Base-by-base conservation (phyloP, 1,140 invertebrate species). In the Zaprionus ghesquierei region DNA sequence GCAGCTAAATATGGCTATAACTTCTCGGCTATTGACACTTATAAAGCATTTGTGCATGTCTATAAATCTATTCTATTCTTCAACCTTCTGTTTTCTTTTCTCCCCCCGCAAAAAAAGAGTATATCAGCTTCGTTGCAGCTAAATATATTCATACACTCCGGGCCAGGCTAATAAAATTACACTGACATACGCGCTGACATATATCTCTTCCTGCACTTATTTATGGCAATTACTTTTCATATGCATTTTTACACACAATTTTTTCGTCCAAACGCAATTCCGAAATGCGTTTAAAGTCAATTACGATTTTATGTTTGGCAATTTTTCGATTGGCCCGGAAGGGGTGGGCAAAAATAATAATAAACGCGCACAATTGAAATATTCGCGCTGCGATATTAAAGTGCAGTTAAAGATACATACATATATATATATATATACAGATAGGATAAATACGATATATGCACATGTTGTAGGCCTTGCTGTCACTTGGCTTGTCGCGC, bases 401-500 rank as follows among this genome's bases (percentile, higher is more conserved):
- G 61, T 72, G 59, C 54, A 85, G 63, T 41, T 53, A 15, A 27
- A 64, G 13, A 20, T 50, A 41, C 27, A 35, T 51, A 63, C 71
- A 33, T 22, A 25, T 15, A 23, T n/a, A 23, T 51, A 51, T 51
- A 22, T 50, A 23, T 25, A 22, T 50, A 35, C 25, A 29, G 2
- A 23, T 25, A 6, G 9, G 9, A 20, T 38, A 25, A 22, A n/a
- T 29, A 3, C 15, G 41, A 18, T 46, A 15, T 9, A 41, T 15
- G n/a, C 35, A 25, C 20, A 18, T 29, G 31, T 51, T 64, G 66
- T 66, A 59, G 59, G 33, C 63, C 31, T 41, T 25, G 64, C 73
- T 58, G 77, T 74, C 81, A 84, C 73, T 80, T 80, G 74, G 77
- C 64, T 71, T 81, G 79, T 54, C 51, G 79, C 35, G 59, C 53